Percentiles rank a stretch among this genome's conserved stretches.
phyloP scores from a whole-genome alignment of 1,140 invertebrate species.

The Lutraria rhynchaena region DNA sequence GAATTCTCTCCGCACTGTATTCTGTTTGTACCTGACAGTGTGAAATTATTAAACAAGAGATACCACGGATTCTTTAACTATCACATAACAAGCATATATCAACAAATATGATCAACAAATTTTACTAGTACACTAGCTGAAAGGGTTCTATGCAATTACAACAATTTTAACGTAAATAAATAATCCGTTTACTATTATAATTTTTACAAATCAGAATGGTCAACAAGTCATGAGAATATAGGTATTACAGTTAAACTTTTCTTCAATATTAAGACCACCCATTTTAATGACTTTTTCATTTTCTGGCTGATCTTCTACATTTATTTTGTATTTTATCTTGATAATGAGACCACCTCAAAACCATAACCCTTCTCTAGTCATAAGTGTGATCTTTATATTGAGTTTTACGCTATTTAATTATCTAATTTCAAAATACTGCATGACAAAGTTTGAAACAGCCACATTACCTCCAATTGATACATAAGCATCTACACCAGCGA shows the following conservation, averaged over 20 bases:
- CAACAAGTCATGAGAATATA: neutral
- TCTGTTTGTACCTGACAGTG: slow-evolving; percentile 1
- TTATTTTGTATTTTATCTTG: too few species aligned
- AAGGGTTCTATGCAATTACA: neutral
- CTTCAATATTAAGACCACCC: too few species aligned
- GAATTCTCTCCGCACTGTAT: slow-evolving; percentile 35
- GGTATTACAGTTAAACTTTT: too few species aligned
- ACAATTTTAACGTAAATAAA: neutral
- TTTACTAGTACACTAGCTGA: neutral
- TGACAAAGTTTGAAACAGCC: neutral
- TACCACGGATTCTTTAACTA: neutral
- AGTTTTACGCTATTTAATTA: neutral
- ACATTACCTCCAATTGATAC: slow-evolving; percentile 19
- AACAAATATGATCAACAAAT: neutral
- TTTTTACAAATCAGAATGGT: neutral
- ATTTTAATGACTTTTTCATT: too few species aligned
- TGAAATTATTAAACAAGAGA: neutral
- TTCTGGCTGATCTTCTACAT: too few species aligned
- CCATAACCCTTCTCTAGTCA: too few species aligned
- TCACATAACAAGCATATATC: neutral
- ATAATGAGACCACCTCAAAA: too few species aligned
- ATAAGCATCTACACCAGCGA: neutral
- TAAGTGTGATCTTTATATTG: neutral
- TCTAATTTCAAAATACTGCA: neutral
- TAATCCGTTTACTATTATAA: neutral